Base-by-base conservation (phyloP, 2,113 vertebrate genomes). In the Tyrannus savana region DNA sequence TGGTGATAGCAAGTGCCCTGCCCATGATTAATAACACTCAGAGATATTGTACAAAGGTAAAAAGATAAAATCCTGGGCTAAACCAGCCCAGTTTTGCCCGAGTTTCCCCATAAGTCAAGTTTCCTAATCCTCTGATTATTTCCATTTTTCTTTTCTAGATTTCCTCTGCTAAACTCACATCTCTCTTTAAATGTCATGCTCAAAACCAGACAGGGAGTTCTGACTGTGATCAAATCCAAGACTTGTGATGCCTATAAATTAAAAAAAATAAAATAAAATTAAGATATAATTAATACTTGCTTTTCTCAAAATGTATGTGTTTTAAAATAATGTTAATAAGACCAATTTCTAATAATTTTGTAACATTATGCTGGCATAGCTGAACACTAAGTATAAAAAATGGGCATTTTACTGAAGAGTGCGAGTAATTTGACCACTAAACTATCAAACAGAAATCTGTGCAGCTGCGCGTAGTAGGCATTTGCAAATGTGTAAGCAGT, bases 351-450 rank as follows among this genome's bases (percentile, higher is more conserved):
- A 81, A 76, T 18, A 30, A 37, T 37, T 80, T 72, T 31, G 10
- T n/a, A 46, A 16, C 4, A 10, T 27, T 27, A 2, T 82, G 18
- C 35, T 55, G n/a, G 24, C 64, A 14, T 6, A 46, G 19, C 7
- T 39, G 39, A 63, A 53, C 10, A 30, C 19, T 11, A 13, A 1
- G 1, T 10, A 14, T 14, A 14, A 13, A 2, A 1, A 8, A 14
- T 5, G 8, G 6, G 3, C 6, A 2, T 33, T 79, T 76, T 63
- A 28, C 8, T 33, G 35, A 64, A 60, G 21, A 59, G 3, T 9
- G 9, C 44, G 69, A 37, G 10, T 25, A 73, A 31, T 66, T 37
- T 52, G 30, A 14, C 21, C 28, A 31, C 24, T 53, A 41, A 56
- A 7, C 19, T 22, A 19, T 69, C 28, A 69, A 53, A 53, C 8